Base-by-base conservation (phyloP, 2,113 vertebrate genomes). In the Chaenogobius annularis region DNA sequence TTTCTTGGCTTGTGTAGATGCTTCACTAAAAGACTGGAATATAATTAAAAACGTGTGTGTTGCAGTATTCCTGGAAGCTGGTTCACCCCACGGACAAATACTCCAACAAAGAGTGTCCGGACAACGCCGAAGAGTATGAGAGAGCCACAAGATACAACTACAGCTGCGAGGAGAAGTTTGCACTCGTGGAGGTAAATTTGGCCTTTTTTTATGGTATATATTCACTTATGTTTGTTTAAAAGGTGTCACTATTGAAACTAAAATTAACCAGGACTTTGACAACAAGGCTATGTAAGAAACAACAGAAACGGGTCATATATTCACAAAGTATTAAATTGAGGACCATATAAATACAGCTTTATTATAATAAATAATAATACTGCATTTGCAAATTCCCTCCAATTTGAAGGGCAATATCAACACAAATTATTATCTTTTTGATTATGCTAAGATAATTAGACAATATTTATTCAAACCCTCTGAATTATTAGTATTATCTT, bases 11-110 rank as follows among this genome's bases (percentile, higher is more conserved):
- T 56, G 10, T 67, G 35, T 8, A 20, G 5, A 26, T 50, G 63
- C 47, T 40, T 26, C 44, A 52, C 3, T 12, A 23, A 26, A 4
- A 22, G 10, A 40, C 3, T 46, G 10, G 1, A 31, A 22, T 50
- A 0, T 8, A 7, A 31, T 19, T 40, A 26, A 22, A 37, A 54
- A 2, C 26, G 5, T 3, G 1, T 69, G 1, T 35, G 3, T 23
- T 9, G 0, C 80, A 99, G 98, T 99, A 99, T 80, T 99, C 98
- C 1, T 99, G 98, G 98, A 99, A 99, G 91, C 92, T 99, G 80
- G 98, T 99, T 55, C 98, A 99, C 80, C 98, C 98, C 23, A 99
- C 98, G 0, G 98, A 99, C 90, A 99, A 99, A 72, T 99, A 98
- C 92, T 99, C 97, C 84, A 99, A 99, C 91, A 99, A 99, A 77